These are phyloP conservation scores for Notothenia rossii DNA, from an alignment of 2,113 vertebrate genomes.

Conservation along the genomic window DNA sequence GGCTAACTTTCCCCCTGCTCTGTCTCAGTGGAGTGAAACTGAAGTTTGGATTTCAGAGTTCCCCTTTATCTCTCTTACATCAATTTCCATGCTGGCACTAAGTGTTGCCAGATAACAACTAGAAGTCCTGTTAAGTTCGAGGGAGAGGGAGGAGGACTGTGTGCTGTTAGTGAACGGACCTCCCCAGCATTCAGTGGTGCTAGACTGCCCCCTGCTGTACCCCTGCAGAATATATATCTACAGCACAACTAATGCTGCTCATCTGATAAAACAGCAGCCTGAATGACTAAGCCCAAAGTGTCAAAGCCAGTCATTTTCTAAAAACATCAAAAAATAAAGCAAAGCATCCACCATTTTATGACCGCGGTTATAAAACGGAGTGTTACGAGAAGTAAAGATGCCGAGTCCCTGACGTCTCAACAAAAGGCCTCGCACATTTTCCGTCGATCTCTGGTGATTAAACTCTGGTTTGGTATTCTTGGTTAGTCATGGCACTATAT, in stretches of 20 bases:
- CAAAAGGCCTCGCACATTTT: constrained; percentile 38
- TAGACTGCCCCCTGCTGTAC: constrained; percentile 85
- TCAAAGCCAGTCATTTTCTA: constrained; percentile 41
- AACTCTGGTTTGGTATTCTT: constrained; percentile 80
- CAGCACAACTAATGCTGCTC: constrained; percentile 27
- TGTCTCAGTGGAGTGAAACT: constrained; percentile 81
- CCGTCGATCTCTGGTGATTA: constrained; percentile 75
- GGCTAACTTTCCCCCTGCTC: constrained; percentile 79
- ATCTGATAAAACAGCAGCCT: constrained; percentile 25
- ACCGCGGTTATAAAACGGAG: background rate
- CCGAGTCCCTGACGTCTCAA: constrained; percentile 15
- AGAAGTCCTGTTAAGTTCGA: constrained; percentile 80
- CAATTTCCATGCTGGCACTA: constrained; percentile 82
- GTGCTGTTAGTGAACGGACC: constrained; percentile 76
- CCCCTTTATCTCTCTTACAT: constrained; percentile 83
- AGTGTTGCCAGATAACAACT: constrained; percentile 81
- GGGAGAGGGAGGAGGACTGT: constrained; percentile 56
- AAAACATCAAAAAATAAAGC: constrained; percentile 29
- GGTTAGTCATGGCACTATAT: constrained; percentile 65
- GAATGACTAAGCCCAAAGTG: constrained; percentile 20
- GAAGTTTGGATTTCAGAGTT: constrained; percentile 83
- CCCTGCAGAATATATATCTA: constrained; percentile 29
- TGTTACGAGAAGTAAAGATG: background rate
- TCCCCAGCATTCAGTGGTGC: constrained; percentile 69
- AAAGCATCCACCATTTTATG: constrained; percentile 29